A percentile compares a stretch with the other conserved stretches of the same genome.
Conservation (phyloP, 1,140 invertebrate species). For the Philopotamus ludificatus region DNA sequence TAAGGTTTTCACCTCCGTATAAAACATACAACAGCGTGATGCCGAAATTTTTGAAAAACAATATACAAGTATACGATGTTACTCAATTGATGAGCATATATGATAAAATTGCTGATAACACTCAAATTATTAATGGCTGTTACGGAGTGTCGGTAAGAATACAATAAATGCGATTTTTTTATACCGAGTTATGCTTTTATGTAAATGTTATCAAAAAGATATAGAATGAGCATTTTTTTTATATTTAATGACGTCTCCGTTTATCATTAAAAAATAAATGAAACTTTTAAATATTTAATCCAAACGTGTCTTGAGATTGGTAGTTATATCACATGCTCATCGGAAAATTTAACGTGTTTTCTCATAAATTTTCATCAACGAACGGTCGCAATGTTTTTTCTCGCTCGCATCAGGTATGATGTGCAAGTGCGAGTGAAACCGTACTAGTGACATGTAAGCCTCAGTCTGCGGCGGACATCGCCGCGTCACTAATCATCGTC, state of each 20-base stretch:
- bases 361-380: too few relatives aligned
- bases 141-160: constrained; percentile 13
- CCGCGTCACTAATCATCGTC: too few relatives aligned
- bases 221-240: background rate
- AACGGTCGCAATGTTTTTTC: too few relatives aligned
- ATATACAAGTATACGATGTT: constrained; percentile 7
- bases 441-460: too few relatives aligned
- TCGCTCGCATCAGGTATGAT: too few relatives aligned
- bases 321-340: too few relatives aligned
- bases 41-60: constrained; percentile 13
- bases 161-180: background rate
- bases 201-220: background rate
- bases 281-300: background rate
- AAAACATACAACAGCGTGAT: background rate
- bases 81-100: constrained; percentile 16
- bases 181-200: background rate
- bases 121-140: constrained; percentile 2
- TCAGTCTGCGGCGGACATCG: too few relatives aligned
- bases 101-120: constrained; percentile 23
- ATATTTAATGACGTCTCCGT: constrained; percentile 7
- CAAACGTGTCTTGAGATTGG: too few relatives aligned
- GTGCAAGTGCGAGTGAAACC: too few relatives aligned
- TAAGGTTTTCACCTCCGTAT: background rate
- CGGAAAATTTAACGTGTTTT: too few relatives aligned
- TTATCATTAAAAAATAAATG: background rate